Conservation (phyloP, 30 jellyfish, hydroid and myxozoan genomes). For the Chrysaora quinquecirrha region DNA sequence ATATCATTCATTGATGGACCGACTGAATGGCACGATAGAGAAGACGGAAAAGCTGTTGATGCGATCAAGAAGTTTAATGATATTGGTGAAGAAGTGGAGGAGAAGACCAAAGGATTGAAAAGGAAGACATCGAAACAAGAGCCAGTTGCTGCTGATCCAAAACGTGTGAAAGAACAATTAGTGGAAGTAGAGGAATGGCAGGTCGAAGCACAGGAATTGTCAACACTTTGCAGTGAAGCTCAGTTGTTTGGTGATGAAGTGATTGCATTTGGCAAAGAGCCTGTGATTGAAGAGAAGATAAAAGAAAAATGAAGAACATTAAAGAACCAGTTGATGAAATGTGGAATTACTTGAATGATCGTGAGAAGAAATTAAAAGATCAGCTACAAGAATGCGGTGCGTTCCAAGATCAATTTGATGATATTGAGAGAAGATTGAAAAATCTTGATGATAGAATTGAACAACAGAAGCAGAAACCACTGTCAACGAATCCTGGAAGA, state of each 20-base stretch:
- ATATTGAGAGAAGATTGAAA: conserved; percentile 81
- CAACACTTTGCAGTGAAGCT: conserved; percentile 85
- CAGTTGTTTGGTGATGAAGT: conserved; percentile 82
- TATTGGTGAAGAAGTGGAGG: conserved; percentile 49
- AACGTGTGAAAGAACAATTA: conserved; percentile 89
- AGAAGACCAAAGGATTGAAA: conserved; percentile 69
- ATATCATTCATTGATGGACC: conserved; percentile 50
- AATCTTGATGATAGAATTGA: conserved; percentile 80
- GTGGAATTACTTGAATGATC: conserved; percentile 49
- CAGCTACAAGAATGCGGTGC: conserved; percentile 96
- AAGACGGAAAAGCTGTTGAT: conserved; percentile 67
- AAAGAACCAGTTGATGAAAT: conserved; percentile 79
- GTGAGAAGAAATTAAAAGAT: conserved; percentile 87
- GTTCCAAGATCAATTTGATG: conserved; percentile 97
- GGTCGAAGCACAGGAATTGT: conserved; percentile 71
- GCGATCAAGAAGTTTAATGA: conserved; percentile 60
- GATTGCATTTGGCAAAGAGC: conserved; percentile 46
- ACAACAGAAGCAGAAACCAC: conserved; percentile 78
- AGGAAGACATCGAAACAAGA: conserved; percentile 67
- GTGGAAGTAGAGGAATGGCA: conserved; percentile 87
- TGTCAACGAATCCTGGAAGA: conserved; percentile 87
- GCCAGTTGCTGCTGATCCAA: conserved; percentile 94
- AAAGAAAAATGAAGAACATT: conserved; percentile 29
- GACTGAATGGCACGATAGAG: conserved; percentile 62
- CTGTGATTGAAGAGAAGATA: conserved; percentile 66